A percentile compares a stretch with the other conserved stretches of the same genome.
Conservation (phyloP, 1,140 invertebrate genomes). For the Andricus grossulariae region DNA sequence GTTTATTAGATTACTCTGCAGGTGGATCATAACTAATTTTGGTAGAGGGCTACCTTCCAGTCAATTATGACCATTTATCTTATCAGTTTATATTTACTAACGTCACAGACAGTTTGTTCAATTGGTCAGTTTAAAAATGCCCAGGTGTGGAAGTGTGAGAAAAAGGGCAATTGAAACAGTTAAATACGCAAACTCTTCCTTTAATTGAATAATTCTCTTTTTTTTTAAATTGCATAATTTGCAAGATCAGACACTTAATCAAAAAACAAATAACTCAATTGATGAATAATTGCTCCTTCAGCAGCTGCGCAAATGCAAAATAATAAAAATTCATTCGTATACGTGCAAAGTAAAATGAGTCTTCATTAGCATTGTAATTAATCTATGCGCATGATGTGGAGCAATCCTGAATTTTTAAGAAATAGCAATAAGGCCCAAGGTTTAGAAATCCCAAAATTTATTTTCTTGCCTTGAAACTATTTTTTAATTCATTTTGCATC, state of each 20-base stretch:
- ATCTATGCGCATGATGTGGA: not conserved
- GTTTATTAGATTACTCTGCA: not conserved
- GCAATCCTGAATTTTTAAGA: not conserved
- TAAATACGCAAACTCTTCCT: not conserved
- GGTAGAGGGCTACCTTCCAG: not conserved
- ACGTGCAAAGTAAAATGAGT: not conserved
- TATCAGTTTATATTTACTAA: slow-evolving; percentile 14
- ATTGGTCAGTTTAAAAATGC: slow-evolving; percentile 13
- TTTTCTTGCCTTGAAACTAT: slow-evolving; percentile 13
- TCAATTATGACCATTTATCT: slow-evolving; percentile 1
- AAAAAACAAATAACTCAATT: not conserved
- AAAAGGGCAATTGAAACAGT: not conserved
- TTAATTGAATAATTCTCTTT: not conserved
- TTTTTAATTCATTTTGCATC: not conserved
- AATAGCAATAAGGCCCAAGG: not conserved
- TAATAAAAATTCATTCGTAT: not conserved
- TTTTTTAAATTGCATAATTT: slow-evolving; percentile 12
- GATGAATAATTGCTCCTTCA: not conserved
- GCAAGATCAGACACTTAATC: not conserved
- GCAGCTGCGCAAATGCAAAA: not conserved
- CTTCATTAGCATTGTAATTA: not conserved
- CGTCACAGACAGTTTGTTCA: slow-evolving; percentile 10
- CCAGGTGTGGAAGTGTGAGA: not conserved
- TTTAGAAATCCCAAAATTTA: not conserved
- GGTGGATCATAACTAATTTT: not conserved